Conservation (phyloP, 2,113 vertebrate species). For the Casuarius casuarius region DNA sequence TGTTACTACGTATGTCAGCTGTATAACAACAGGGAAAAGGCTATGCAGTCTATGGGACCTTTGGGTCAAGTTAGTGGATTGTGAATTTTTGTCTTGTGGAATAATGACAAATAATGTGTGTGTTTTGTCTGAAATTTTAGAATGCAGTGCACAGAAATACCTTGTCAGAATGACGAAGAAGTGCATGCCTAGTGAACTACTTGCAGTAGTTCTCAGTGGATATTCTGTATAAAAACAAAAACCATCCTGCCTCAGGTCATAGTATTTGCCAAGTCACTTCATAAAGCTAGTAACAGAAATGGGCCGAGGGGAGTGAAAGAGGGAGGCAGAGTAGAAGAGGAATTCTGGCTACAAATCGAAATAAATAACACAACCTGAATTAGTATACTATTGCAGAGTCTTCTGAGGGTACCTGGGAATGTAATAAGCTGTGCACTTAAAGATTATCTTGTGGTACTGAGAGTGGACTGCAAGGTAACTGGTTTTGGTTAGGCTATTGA, state of each 20-base stretch:
- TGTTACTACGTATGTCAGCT: background rate
- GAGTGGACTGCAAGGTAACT: background rate
- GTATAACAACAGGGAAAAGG: background rate
- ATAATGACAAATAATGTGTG: background rate
- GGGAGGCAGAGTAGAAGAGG: background rate
- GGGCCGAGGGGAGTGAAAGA: background rate
- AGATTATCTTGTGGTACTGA: background rate
- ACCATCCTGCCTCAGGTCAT: accelerated
- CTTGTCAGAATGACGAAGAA: background rate
- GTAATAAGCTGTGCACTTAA: accelerated
- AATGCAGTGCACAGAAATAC: background rate
- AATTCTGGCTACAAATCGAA: background rate
- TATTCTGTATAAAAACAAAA: background rate
- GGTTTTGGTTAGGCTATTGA: background rate
- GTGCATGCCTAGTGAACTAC: background rate
- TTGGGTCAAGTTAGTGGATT: background rate
- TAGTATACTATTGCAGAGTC: background rate
- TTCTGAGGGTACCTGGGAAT: accelerated
- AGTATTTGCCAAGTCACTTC: background rate
- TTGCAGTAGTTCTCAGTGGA: background rate
- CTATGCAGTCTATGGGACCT: background rate
- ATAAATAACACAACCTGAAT: background rate
- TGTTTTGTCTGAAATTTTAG: background rate
- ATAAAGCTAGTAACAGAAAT: background rate
- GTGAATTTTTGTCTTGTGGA: background rate